Evolutionary conservation across 2,113 vertebrate species (phyloP).

Genomic region (Catharus fuscescens): DNA sequence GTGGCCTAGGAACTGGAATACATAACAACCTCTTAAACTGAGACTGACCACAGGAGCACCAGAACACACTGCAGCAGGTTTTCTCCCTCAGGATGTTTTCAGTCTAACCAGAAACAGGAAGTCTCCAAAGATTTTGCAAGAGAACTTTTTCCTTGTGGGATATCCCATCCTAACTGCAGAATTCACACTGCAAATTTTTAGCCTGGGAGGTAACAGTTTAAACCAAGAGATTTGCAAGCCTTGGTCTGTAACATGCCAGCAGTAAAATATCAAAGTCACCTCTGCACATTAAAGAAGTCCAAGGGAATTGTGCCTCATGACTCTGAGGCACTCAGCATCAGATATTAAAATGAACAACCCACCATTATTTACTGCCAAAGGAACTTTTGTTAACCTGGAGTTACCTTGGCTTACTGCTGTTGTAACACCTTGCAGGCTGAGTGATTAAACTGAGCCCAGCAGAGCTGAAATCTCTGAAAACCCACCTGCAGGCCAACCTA

Average conservation of each 20-base stretch:
- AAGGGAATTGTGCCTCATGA: not conserved
- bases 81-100: conserved; percentile 49
- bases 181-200: not conserved
- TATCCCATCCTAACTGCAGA: not conserved
- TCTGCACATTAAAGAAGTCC: not conserved
- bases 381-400: not conserved
- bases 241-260: not conserved
- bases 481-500: not conserved
- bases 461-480: not conserved
- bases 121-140: not conserved
- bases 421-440: not conserved
- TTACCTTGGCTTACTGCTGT: not conserved
- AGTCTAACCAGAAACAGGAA: conserved; percentile 55
- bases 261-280: not conserved
- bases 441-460: not conserved
- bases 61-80: conserved; percentile 18
- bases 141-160: not conserved
- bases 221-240: not conserved
- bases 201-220: fast-evolving
- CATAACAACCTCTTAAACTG: not conserved
- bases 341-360: not conserved
- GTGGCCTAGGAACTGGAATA: not conserved
- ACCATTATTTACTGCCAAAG: not conserved
- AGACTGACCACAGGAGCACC: conserved; percentile 52
- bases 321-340: not conserved